A percentile compares a stretch with the other conserved stretches of the same genome.
Conservation (phyloP, 2,797 vertebrate genomes). For the Falco columbarius region DNA sequence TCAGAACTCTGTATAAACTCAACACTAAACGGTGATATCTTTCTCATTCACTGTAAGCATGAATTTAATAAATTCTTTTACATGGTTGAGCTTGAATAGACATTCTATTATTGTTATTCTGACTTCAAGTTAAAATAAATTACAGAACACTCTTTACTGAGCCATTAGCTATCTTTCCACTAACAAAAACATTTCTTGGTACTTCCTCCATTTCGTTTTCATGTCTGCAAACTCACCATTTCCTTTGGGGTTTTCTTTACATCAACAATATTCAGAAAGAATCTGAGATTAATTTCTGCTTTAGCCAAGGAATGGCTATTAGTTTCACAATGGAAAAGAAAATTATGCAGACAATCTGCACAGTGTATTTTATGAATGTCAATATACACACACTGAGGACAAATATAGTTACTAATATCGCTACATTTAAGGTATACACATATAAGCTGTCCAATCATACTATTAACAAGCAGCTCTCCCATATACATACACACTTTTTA, state of each 20-base stretch:
- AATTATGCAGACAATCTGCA: neutral
- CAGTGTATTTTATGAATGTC: neutral
- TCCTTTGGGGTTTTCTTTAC: neutral
- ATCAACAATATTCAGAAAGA: neutral
- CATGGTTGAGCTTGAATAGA: neutral
- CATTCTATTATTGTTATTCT: neutral
- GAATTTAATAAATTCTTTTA: neutral
- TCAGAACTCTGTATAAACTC: neutral
- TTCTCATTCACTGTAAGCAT: neutral
- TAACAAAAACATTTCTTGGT: neutral
- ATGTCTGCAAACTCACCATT: neutral
- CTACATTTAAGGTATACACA: neutral
- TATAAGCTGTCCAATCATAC: neutral
- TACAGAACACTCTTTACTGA: neutral
- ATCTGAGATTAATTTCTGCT: neutral
- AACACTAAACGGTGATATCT: neutral
- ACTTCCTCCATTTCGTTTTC: neutral
- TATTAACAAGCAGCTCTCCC: slow-evolving; percentile 59
- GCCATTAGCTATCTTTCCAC: neutral
- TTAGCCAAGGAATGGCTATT: neutral
- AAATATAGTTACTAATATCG: slow-evolving; percentile 1
- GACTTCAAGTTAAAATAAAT: neutral
- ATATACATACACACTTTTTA: slow-evolving; percentile 51
- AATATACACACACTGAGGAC: neutral
- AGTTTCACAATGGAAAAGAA: neutral